Evolutionary conservation across 2,113 vertebrate genomes (phyloP).

Genomic region (Megaleporinus macrocephalus): DNA sequence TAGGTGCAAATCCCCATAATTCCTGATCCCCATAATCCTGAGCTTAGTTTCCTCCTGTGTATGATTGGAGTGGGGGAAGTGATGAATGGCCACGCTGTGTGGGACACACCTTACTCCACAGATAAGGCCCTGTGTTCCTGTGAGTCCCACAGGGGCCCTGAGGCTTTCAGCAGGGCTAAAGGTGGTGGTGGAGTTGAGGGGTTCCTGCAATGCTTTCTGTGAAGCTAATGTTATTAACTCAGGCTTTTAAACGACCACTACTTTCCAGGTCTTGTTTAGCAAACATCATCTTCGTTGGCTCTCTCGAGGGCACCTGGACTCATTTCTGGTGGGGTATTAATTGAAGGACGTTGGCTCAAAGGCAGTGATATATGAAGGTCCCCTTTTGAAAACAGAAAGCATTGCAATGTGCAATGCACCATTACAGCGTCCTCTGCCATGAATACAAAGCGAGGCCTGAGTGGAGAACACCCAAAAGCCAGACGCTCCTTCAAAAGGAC

Average conservation of each 20-base stretch:
- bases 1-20: not conserved
- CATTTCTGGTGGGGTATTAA: conserved; percentile 44
- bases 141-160: conserved; percentile 16
- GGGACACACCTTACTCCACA: conserved; percentile 63
- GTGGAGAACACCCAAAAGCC: conserved; percentile 40
- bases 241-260: conserved; percentile 27
- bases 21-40: no score
- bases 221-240: conserved; percentile 18
- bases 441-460: conserved; percentile 68
- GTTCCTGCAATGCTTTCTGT: conserved; percentile 19
- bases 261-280: conserved; percentile 11
- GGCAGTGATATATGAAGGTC: conserved; percentile 56
- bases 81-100: conserved; percentile 25
- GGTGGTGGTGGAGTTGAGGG: conserved; percentile 16
- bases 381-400: conserved; percentile 57
- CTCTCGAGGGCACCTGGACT: conserved; percentile 28
- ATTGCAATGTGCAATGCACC: conserved; percentile 54
- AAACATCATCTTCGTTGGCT: conserved; percentile 11
- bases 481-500: conserved; percentile 73
- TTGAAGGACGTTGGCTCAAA: conserved; percentile 34
- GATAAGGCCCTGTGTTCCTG: conserved; percentile 63
- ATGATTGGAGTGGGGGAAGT: conserved; percentile 32
- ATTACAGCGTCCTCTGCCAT: conserved; percentile 58
- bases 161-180: conserved; percentile 31
- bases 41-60: not conserved